A percentile compares a stretch with the other conserved stretches of the same genome.
These are phyloP conservation scores for Okamejei kenojei DNA, from an alignment of 2,797 vertebrate genomes.

Conservation along the genomic window DNA sequence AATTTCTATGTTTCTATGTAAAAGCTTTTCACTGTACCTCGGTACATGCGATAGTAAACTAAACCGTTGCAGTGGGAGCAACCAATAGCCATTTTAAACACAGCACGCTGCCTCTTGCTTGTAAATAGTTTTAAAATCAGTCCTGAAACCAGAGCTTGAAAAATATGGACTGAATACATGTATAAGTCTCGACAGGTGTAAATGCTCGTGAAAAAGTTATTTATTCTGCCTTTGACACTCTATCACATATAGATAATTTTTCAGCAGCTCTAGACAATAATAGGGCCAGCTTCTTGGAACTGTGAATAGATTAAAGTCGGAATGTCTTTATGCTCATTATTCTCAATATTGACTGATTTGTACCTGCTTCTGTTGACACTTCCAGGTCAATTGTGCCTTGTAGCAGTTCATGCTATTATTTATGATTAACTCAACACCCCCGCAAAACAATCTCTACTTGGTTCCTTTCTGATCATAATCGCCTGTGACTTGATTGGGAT, in stretches of 20 bases:
- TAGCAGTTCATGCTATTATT: neutral
- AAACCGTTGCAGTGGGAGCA: neutral
- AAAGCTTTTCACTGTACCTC: too few species aligned
- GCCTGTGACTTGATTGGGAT: neutral
- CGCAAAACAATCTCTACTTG: neutral
- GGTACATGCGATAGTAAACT: too few species aligned
- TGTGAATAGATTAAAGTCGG: neutral
- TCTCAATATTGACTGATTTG: neutral
- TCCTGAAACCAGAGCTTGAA: neutral
- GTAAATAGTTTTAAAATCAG: neutral
- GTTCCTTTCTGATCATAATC: neutral
- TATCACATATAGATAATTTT: neutral
- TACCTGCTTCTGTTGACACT: neutral
- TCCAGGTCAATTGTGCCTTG: neutral
- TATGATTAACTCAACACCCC: neutral
- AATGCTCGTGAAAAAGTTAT: neutral
- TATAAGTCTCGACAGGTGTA: too few species aligned
- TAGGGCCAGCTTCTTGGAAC: neutral
- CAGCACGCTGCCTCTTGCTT: neutral
- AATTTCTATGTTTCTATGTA: too few species aligned
- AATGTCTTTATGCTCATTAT: neutral
- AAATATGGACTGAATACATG: neutral
- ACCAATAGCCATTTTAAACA: neutral
- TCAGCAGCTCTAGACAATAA: neutral
- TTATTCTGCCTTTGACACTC: neutral